A percentile compares a stretch with the other conserved stretches of the same genome.
These are phyloP conservation scores for Antechinus flavipes DNA, from an alignment of 2,113 vertebrate species.

Conservation along the genomic window DNA sequence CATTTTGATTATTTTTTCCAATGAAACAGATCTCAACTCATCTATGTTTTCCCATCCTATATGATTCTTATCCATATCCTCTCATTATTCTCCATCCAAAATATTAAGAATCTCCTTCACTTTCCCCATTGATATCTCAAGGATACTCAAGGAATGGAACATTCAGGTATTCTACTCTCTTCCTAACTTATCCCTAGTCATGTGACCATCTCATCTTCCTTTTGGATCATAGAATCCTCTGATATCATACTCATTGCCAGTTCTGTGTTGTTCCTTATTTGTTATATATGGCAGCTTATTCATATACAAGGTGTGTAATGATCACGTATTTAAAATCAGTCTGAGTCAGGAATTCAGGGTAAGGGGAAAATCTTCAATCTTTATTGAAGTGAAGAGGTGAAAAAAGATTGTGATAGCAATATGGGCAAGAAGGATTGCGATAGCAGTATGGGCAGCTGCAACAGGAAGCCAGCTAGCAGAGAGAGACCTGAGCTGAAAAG, in stretches of 20 bases:
- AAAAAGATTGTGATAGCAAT: too few species aligned
- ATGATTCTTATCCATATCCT: not conserved
- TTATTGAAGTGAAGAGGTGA: too few species aligned
- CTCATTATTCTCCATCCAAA: not conserved
- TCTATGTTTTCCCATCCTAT: not conserved
- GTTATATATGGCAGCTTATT: not conserved
- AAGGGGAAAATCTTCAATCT: too few species aligned
- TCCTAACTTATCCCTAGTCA: not conserved
- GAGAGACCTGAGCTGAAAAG: too few species aligned
- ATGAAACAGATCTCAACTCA: not conserved
- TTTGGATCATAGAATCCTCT: not conserved
- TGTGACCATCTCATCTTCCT: not conserved
- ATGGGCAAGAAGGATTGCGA: too few species aligned
- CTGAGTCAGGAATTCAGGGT: too few species aligned
- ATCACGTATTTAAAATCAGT: too few species aligned
- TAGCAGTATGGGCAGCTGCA: too few species aligned
- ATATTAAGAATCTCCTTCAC: not conserved
- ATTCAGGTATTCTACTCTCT: not conserved
- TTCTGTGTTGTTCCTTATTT: not conserved
- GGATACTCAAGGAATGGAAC: not conserved
- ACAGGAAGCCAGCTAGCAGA: too few species aligned
- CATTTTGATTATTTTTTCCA: not conserved
- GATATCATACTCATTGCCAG: not conserved
- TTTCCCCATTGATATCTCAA: not conserved
- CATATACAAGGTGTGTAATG: not conserved